Percentiles rank a stretch among this genome's conserved stretches.
Conservation (phyloP, 2,888 invertebrate species). For the Anorthoa munda region DNA sequence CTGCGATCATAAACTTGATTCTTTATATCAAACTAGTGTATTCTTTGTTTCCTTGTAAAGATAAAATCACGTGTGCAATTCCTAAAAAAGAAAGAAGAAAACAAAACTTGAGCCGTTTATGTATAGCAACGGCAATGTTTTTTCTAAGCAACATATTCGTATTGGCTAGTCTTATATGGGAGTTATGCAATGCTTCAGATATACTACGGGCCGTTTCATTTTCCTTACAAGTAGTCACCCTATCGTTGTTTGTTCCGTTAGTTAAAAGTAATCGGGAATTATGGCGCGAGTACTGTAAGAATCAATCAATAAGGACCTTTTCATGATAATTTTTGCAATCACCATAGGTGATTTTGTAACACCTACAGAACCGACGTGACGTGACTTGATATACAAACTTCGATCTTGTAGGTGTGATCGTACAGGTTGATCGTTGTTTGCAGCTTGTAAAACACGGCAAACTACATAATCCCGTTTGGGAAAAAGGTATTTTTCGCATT, state of each 20-base stretch:
- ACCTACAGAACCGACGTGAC: too few relatives aligned
- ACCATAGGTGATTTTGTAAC: too few relatives aligned
- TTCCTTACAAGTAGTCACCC: conserved; percentile 7
- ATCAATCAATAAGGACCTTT: not conserved
- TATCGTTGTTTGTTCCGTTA: conserved; percentile 22
- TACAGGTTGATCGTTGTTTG: not conserved
- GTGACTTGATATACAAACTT: not conserved
- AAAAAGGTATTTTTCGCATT: too few relatives aligned
- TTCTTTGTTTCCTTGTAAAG: conserved; percentile 8
- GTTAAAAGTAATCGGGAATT: conserved; percentile 16
- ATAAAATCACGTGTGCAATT: not conserved
- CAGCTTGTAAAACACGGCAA: not conserved
- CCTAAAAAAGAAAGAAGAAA: conserved; percentile 16
- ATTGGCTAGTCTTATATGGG: conserved; percentile 27
- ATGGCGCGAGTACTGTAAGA: conserved; percentile 6
- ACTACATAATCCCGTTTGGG: not conserved
- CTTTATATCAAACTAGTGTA: conserved; percentile 15
- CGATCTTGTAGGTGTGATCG: not conserved
- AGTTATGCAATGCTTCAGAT: conserved; percentile 7
- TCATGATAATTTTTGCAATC: not conserved
- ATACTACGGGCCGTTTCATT: not conserved
- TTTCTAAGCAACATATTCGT: conserved; percentile 30
- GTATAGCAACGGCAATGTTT: conserved; percentile 30
- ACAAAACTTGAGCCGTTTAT: conserved; percentile 29
- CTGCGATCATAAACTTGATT: conserved; percentile 13